Evolutionary conservation across 2,113 vertebrate species (phyloP), one percentile per base, ranked within the genome.

Genomic region (Cynocephalus volans): DNA sequence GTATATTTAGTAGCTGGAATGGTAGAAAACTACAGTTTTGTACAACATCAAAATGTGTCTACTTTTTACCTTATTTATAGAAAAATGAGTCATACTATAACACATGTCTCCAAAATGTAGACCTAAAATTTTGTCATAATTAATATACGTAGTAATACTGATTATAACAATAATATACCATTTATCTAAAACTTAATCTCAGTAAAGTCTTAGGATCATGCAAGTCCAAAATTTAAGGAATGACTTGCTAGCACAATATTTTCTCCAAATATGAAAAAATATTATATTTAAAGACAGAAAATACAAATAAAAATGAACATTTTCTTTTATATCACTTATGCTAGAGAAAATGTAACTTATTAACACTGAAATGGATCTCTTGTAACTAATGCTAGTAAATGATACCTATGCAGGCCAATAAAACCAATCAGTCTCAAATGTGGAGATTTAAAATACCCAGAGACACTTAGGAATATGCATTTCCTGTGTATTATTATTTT

Each of bases 251-350:
- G 13, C 1, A 58, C 5, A 79, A 23, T 21, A 28, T 67, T 88
- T 93, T 93, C 15, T 48, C 8, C 84, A 76, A 83, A 90, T 69
- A 90, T 80, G 45, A 96, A 85, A 86, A 92, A 67, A 82, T 23
- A 48, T 14, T 73, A 69, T 75, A 87, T 26, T 41, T 94, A 93
- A 90, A 77, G 3, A 79, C 17, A 90, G 50, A 87, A 80, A 95
- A 88, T 62, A 52, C 2, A 94, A 91, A 91, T 45, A 95, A 60
- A 84, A 93, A 79, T 5, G 0, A 87, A 92, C 5, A 56, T 87
- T 90, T 92, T 79, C 19, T 70, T 94, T 85, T 56, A 56, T 50
- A 80, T 41, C 89, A n/a, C 14, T 93, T 83, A 84, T 36, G 76
- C 10, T 65, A 64, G 17, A 84, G 48, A 89, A 94, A 90, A 82